These are phyloP conservation scores for Dromius quadrimaculatus DNA, from an alignment of 2,888 invertebrate species.

Conservation along the genomic window DNA sequence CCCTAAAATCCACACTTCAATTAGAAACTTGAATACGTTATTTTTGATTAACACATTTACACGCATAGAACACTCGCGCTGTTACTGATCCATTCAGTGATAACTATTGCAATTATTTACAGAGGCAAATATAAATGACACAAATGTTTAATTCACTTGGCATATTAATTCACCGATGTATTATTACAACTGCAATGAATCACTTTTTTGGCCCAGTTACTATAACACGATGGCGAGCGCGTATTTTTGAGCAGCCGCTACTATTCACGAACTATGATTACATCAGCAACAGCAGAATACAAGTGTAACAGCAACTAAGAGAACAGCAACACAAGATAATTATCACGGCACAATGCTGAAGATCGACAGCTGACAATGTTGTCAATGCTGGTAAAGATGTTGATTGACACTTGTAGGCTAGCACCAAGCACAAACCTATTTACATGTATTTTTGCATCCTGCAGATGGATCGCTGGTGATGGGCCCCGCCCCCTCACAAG, in stretches of 20 bases:
- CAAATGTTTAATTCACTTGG: constrained; percentile 42
- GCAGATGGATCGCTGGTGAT: background rate
- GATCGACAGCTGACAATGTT: constrained; percentile 5
- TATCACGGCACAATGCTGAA: background rate
- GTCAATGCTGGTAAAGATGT: constrained; percentile 19
- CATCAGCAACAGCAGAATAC: constrained; percentile 45
- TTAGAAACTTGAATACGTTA: too few species aligned
- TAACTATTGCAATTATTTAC: background rate
- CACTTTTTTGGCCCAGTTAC: constrained; percentile 57
- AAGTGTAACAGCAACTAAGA: constrained; percentile 14
- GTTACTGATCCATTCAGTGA: constrained; percentile 5
- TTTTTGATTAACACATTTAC: background rate
- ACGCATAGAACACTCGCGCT: constrained; percentile 10
- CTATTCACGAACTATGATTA: constrained; percentile 56
- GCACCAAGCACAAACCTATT: constrained; percentile 27
- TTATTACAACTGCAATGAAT: constrained; percentile 51
- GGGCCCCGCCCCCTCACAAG: constrained; percentile 12
- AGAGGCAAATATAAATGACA: constrained; percentile 21
- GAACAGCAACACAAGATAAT: constrained; percentile 5
- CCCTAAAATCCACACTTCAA: constrained; percentile 58
- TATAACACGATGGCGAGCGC: constrained; percentile 44
- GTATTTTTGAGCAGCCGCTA: constrained; percentile 56
- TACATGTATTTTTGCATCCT: too few species aligned
- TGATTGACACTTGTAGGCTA: background rate
- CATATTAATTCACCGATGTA: constrained; percentile 29